These are phyloP conservation scores for Tromatobia lineatoria DNA, from an alignment of 2,888 invertebrate genomes.

Conservation along the genomic window DNA sequence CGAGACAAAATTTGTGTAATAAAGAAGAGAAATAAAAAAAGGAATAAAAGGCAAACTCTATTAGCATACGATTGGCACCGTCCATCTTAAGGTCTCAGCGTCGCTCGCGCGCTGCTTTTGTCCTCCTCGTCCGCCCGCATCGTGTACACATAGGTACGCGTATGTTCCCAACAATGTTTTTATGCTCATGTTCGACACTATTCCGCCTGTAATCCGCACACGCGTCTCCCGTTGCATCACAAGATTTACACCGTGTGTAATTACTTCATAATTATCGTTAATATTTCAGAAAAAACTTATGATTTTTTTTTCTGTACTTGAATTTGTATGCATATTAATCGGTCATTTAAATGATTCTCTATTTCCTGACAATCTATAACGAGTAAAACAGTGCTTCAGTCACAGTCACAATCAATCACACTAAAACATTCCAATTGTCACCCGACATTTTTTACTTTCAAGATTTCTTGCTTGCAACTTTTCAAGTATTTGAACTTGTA, in stretches of 20 bases:
- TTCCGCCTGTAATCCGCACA: conserved; percentile 80
- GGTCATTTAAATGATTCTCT: too few relatives aligned
- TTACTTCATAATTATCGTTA: not conserved
- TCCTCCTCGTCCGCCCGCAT: conserved; percentile 59
- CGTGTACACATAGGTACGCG: conserved; percentile 74
- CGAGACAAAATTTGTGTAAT: not conserved
- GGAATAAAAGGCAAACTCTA: conserved; percentile 72
- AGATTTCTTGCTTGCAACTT: too few relatives aligned
- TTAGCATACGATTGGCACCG: conserved; percentile 85
- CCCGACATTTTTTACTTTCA: too few relatives aligned
- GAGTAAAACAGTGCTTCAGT: too few relatives aligned
- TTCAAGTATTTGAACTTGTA: too few relatives aligned
- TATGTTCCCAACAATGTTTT: conserved; percentile 82
- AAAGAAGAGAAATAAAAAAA: conserved; percentile 36
- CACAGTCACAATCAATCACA: too few relatives aligned
- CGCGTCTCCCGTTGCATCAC: conserved; percentile 81
- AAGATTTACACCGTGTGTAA: conserved; percentile 46
- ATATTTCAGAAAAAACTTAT: not conserved
- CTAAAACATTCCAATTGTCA: too few relatives aligned
- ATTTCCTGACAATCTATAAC: too few relatives aligned
- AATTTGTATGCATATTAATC: too few relatives aligned
- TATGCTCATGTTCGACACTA: conserved; percentile 82
- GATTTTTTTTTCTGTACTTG: too few relatives aligned
- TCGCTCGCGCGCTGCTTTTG: conserved; percentile 68
- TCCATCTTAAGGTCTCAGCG: conserved; percentile 81